Conservation (phyloP, 2,797 vertebrate species). For the Potorous gilbertii region DNA sequence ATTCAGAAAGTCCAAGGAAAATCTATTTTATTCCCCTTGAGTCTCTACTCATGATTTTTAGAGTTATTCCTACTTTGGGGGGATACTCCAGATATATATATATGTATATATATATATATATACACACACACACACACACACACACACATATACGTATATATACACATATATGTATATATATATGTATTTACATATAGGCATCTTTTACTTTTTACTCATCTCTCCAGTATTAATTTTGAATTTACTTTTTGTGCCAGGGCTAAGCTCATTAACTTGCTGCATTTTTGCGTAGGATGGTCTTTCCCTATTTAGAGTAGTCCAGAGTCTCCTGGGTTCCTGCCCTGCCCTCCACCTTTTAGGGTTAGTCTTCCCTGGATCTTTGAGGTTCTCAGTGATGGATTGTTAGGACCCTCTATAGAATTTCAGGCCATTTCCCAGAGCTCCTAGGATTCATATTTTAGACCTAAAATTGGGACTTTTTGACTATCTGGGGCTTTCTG, state of each 20-base stretch:
- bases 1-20: neutral
- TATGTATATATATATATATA: too few species aligned
- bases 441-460: neutral
- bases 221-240: neutral
- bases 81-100: neutral
- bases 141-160: too few species aligned
- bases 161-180: too few species aligned
- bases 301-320: neutral
- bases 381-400: neutral
- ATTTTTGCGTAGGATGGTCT: neutral
- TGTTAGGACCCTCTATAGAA: neutral
- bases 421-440: neutral
- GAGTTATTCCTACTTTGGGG: neutral
- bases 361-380: neutral
- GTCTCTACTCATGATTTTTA: neutral
- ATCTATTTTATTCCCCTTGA: neutral
- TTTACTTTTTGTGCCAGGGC: neutral
- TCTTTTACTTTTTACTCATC: neutral
- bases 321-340: neutral
- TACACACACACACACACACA: too few species aligned
- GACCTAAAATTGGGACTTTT: neutral
- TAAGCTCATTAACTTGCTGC: neutral
- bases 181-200: neutral
- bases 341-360: neutral
- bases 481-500: neutral